Percentiles rank a stretch among this genome's conserved stretches.
Conservation (phyloP, 64 coral and sea anemone genomes). For the Porites australiensis region DNA sequence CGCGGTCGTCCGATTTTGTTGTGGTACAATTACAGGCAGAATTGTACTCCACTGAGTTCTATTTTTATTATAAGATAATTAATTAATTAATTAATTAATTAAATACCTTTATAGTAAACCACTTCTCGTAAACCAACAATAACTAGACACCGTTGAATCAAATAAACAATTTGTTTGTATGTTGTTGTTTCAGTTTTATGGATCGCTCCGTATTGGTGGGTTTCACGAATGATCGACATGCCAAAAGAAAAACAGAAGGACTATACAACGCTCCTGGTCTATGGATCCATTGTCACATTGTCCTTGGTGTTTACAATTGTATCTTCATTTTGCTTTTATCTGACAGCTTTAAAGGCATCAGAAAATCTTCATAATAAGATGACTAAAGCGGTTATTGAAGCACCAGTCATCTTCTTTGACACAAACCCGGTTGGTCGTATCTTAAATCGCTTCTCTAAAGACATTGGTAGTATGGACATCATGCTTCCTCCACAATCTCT, state of each 20-base stretch:
- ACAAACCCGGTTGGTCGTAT: conserved; percentile 68
- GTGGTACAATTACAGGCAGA: too few relatives aligned
- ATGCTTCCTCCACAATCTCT: neutral
- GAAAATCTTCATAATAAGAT: conserved; percentile 61
- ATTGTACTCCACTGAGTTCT: too few relatives aligned
- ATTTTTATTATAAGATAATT: too few relatives aligned
- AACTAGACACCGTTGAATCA: too few relatives aligned
- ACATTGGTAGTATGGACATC: conserved; percentile 60
- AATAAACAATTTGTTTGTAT: neutral
- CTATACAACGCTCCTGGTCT: neutral
- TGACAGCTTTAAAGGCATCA: conserved; percentile 40
- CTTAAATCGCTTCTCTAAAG: conserved; percentile 80
- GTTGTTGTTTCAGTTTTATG: neutral
- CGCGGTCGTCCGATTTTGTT: too few relatives aligned
- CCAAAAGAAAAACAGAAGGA: conserved; percentile 18
- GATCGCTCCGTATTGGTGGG: conserved; percentile 40
- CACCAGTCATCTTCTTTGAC: conserved; percentile 69
- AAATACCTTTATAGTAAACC: too few relatives aligned
- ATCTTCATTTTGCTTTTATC: conserved; percentile 2
- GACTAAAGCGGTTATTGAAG: conserved; percentile 41
- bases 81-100: too few relatives aligned
- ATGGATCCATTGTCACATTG: conserved; percentile 12
- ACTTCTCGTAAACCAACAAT: too few relatives aligned
- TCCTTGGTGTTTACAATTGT: conserved; percentile 5
- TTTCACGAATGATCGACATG: conserved; percentile 23